Percentiles rank a stretch among this genome's conserved stretches.
phyloP scores from a whole-genome alignment of 2,797 vertebrate species.

The Lepilemur septentrionalis region DNA sequence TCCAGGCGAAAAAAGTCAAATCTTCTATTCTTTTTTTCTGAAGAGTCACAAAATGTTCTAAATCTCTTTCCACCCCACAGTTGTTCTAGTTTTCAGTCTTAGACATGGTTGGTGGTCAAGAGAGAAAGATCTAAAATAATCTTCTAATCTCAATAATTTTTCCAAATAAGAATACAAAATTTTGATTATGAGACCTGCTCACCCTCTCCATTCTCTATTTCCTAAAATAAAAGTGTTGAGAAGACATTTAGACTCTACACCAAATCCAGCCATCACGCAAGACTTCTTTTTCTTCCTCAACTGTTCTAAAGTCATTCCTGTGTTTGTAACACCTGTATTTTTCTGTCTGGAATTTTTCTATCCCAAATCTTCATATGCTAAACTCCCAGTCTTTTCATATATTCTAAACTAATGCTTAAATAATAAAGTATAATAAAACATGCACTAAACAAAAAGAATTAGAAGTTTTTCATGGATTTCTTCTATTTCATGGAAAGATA shows the following conservation, averaged over 20 bases:
- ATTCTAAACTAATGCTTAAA: background rate
- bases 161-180: background rate
- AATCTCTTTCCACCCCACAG: background rate
- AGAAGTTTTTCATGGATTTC: background rate
- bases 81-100: background rate
- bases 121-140: background rate
- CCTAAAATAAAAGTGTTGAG: background rate
- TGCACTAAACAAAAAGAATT: background rate
- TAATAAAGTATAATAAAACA: background rate
- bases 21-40: background rate
- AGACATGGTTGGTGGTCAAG: background rate
- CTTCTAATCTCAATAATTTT: background rate
- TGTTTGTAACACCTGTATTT: background rate
- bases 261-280: background rate
- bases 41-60: background rate
- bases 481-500: background rate
- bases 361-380: background rate
- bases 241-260: background rate
- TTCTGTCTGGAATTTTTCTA: background rate
- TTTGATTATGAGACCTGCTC: background rate
- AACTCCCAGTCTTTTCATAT: background rate
- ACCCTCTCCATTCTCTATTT: background rate
- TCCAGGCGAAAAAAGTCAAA: background rate
- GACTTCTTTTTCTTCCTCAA: background rate
- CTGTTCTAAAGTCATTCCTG: background rate